Evolutionary conservation across 2,113 vertebrate species (phyloP), one percentile per base, ranked within the genome.

Genomic region (Leiothrix lutea): DNA sequence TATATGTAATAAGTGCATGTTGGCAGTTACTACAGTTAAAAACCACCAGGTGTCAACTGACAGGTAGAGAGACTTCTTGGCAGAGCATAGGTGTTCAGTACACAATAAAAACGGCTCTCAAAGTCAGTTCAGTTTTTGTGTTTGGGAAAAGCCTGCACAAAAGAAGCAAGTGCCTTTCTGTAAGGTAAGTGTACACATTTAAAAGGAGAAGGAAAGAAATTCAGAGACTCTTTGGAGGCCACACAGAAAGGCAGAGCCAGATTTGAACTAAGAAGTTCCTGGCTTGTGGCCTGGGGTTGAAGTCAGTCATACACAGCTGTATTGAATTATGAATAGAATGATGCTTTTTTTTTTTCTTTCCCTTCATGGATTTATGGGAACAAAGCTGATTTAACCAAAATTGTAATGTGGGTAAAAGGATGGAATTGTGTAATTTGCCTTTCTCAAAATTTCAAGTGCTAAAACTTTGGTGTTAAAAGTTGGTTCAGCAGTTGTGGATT

Each of bases 251-350:
- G 58, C 81, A 75, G 90, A 92, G 93, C 90, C 94, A 93, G 67
- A 35, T 72, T 92, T 77, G 42, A 94, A 78, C 92, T 94, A 81
- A 91, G 62, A 96, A 93, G 85, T 95, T 96, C 91, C 91, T 95
- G 95, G 93, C 94, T 86, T 73, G 24, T 85, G 60, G 74, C 87
- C 96, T 92, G 67, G 47, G 28, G 50, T 71, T 82, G 79, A 70
- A 90, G 85, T 79, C 90, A 86, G 92, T 65, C 2, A 0, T 66
- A 44, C 81, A 74, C 85, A 95, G 81, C 87, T 95, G 94, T 62
- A 56, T 7, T 90, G 71, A 94, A 86, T 90, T 96, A 71, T 51
- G 51, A 80, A 50, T 33, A 94, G 81, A 85, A 80, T 64, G 35
- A 51, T 80, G 50, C 21, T 54, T 35, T 23, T 58, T 67, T 71